Base-by-base conservation (phyloP, 1,140 invertebrate genomes). In the Drosophila mauritiana region DNA sequence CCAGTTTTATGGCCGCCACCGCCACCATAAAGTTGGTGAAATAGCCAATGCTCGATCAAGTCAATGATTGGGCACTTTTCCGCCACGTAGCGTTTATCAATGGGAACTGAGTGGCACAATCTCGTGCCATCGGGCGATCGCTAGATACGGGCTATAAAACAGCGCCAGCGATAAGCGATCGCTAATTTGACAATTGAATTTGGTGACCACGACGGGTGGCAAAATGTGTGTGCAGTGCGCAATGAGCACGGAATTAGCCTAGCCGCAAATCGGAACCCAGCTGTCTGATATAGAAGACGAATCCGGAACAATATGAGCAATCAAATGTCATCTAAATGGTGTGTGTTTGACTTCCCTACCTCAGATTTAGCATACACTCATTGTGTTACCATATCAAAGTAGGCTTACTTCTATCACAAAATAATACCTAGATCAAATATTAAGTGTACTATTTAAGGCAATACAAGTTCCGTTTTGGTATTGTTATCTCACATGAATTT, bases 71-170 rank as follows among this genome's bases (percentile, higher is more conserved):
- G 45, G 15, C 52, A 49, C 49, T 36, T 62, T 73, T 81, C 7
- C 22, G 48, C 43, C 81, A 85, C 77, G 73, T 67, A 69, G 15
- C 43, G 37, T 42, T 82, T 88, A 85, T 85, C 82, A 85, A 64
- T 84, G 59, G 42, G 25, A 27, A 52, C 54, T 43, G 39, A 49
- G 56, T 64, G 55, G 49, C 54, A 43, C 78, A 65, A 79, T 79
- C 57, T 65, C 25, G 20, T 34, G 34, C 34, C 27, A 51, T 74
- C 51, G 69, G n/a, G 13, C 45, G 68, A 74, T 74, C 39, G 22
- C 17, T 20, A 62, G 51, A 53, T 43, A 64, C 5, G 27, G 15
- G 20, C 31, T 31, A 31, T 31, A 5, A 3, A 37, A n/a, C 59
- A 56, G 45, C 13, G 20, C 57, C 52, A 22, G 34, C 61, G 73